phyloP scores from a whole-genome alignment of 2,888 invertebrate species.

The Tenthredo amoena region DNA sequence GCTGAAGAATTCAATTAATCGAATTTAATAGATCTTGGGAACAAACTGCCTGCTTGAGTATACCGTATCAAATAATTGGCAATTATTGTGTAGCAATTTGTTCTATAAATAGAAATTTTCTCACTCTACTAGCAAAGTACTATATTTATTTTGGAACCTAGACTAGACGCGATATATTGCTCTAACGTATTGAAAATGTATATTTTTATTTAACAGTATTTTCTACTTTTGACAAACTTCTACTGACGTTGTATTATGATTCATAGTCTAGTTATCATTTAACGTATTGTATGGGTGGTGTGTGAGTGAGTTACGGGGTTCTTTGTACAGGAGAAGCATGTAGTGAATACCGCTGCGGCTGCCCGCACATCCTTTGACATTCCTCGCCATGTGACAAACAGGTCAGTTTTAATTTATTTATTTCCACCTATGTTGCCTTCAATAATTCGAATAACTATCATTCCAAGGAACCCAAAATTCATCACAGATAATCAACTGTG shows the following conservation, averaged over 20 bases:
- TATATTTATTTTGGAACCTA: background rate
- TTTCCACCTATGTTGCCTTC: conserved; percentile 10
- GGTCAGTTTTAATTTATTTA: conserved; percentile 71
- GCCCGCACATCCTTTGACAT: conserved; percentile 76
- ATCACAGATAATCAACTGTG: background rate
- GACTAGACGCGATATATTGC: background rate
- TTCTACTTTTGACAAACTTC: background rate
- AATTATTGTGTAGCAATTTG: background rate
- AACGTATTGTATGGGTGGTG: conserved; percentile 68
- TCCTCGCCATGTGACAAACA: conserved; percentile 75
- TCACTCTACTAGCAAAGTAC: background rate
- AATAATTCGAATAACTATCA: background rate
- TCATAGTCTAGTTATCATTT: conserved; percentile 30
- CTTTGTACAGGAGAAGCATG: conserved; percentile 77
- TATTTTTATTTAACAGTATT: background rate
- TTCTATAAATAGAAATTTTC: background rate
- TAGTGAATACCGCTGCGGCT: conserved; percentile 74
- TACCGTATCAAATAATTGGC: background rate
- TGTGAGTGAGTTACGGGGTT: conserved; percentile 77
- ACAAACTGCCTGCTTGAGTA: background rate
- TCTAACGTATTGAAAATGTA: background rate
- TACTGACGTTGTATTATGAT: conserved; percentile 17
- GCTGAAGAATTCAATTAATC: background rate
- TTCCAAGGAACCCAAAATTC: background rate
- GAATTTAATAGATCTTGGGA: background rate